A percentile compares a stretch with the other conserved stretches of the same genome.
Evolutionary conservation across 1,140 invertebrate species (phyloP).

Genomic region (Zaprionus inermis): DNA sequence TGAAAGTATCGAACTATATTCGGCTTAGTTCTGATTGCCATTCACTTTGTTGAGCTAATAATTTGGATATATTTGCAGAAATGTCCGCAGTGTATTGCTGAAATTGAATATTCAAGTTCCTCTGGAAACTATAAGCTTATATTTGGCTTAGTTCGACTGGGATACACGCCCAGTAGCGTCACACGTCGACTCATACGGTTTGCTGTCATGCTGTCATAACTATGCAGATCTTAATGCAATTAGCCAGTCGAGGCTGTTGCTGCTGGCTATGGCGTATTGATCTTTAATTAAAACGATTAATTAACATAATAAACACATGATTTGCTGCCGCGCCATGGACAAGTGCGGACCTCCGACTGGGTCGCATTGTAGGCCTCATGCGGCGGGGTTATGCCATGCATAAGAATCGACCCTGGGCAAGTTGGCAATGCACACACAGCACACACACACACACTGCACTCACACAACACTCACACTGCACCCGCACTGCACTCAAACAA

Average conservation of each 20-base stretch:
- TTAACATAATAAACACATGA: slow-evolving; percentile 64
- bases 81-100: neutral
- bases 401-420: slow-evolving; percentile 47
- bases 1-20: no score
- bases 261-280: slow-evolving; percentile 48
- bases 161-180: neutral
- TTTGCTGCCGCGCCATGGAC: slow-evolving; percentile 33
- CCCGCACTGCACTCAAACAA: slow-evolving; percentile 5
- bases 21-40: no score
- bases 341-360: slow-evolving; percentile 48
- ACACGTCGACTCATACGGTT: neutral
- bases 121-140: neutral
- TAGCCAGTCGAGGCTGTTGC: slow-evolving; percentile 11
- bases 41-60: no score
- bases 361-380: slow-evolving; percentile 29
- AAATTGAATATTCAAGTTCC: neutral
- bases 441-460: slow-evolving; percentile 12
- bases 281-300: slow-evolving; percentile 70
- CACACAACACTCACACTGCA: slow-evolving; percentile 23
- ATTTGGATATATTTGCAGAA: neutral
- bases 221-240: slow-evolving; percentile 41
- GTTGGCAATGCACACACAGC: slow-evolving; percentile 32
- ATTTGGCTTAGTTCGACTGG: no score
- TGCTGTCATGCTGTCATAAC: slow-evolving; percentile 14
- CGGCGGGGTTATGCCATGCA: slow-evolving; percentile 48